These are phyloP conservation scores for Megaptera novaeangliae DNA, from an alignment of 2,113 vertebrate species.

Conservation along the genomic window DNA sequence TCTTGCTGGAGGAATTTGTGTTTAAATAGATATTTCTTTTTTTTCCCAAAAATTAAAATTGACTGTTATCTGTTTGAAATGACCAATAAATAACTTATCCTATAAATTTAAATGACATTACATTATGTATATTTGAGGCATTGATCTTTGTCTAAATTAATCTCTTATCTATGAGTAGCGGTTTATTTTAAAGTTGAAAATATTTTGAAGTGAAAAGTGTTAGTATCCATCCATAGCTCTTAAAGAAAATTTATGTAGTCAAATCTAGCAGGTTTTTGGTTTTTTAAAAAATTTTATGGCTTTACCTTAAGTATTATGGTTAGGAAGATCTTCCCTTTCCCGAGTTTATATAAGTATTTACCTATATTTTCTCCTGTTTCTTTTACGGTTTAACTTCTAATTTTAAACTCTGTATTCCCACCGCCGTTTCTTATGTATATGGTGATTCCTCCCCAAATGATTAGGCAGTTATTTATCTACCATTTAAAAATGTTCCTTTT, in stretches of 20 bases:
- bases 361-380: neutral
- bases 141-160: neutral
- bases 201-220: neutral
- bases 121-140: neutral
- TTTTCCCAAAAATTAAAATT: neutral
- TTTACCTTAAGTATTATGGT: neutral
- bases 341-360: neutral
- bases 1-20: neutral
- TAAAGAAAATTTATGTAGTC: too few relatives aligned
- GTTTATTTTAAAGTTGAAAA: conserved; percentile 5
- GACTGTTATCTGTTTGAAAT: neutral
- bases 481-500: neutral
- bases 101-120: conserved; percentile 8
- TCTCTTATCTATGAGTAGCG: neutral
- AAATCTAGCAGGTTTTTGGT: too few relatives aligned
- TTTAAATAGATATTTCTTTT: neutral
- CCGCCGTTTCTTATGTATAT: neutral
- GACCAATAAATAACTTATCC: neutral
- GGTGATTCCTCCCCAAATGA: too few relatives aligned
- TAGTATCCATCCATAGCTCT: too few relatives aligned
- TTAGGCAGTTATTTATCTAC: neutral
- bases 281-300: neutral
- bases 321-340: neutral
- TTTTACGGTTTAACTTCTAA: neutral
- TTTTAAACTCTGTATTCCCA: neutral